Conservation (phyloP, 2,888 invertebrate species). For the Xylophagus ater region DNA sequence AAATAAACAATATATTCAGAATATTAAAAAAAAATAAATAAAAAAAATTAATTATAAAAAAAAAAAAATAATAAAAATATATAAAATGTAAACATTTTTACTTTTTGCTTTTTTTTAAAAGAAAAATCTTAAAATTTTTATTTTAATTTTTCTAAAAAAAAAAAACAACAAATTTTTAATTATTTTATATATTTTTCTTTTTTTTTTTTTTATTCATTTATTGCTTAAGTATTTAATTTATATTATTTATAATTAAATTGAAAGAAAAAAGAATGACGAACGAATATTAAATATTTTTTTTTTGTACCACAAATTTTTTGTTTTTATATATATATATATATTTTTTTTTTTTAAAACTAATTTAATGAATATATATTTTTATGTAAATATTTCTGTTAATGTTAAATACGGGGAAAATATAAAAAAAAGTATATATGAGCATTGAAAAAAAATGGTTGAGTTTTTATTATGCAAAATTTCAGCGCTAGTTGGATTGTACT, state of each 20-base stretch:
- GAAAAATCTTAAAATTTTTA: background rate
- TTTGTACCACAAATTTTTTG: background rate
- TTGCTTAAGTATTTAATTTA: too few relatives aligned
- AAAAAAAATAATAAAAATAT: background rate
- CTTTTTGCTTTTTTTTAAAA: background rate
- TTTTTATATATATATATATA: background rate
- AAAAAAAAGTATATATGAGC: constrained; percentile 12
- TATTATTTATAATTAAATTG: too few relatives aligned
- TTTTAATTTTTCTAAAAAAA: constrained; percentile 1
- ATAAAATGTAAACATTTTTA: background rate
- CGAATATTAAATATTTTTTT: background rate
- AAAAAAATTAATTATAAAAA: background rate
- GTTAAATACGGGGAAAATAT: constrained; percentile 17
- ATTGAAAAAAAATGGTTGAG: constrained; percentile 8
- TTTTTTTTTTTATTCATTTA: too few relatives aligned
- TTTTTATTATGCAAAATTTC: too few relatives aligned
- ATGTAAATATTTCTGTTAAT: constrained; percentile 17
- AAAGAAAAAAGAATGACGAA: background rate
- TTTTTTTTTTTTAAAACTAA: constrained; percentile 2
- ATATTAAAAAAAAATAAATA: background rate
- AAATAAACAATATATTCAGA: too few relatives aligned
- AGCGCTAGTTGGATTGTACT: too few relatives aligned
- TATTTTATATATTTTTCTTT: too few relatives aligned
- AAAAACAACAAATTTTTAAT: constrained; percentile 1
- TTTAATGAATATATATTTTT: constrained; percentile 7